These are phyloP conservation scores for Trachelus troglodyta DNA, from an alignment of 2,888 invertebrate species.

Conservation along the genomic window DNA sequence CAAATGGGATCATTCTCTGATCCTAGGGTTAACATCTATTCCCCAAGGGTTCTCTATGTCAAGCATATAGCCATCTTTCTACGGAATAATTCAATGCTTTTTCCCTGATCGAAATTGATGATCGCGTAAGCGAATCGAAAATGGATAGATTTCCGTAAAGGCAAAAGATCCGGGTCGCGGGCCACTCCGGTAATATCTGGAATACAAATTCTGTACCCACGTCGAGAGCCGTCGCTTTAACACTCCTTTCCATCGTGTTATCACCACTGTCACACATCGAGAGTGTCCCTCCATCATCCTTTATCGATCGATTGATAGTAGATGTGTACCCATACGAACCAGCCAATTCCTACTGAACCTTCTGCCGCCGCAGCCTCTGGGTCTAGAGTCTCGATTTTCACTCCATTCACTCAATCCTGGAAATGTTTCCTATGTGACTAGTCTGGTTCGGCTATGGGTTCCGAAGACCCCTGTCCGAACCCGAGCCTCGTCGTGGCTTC, in stretches of 20 bases:
- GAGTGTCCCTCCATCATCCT: conserved; percentile 13
- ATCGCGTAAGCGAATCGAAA: not conserved
- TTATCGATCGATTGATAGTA: not conserved
- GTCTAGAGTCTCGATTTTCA: not conserved
- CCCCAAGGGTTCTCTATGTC: not conserved
- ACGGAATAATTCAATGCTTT: not conserved
- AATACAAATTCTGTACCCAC: conserved; percentile 18
- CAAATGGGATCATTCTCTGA: not conserved
- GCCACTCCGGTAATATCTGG: conserved; percentile 8
- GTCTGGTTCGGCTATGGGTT: not conserved
- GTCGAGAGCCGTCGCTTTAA: conserved; percentile 14
- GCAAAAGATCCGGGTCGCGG: not conserved
- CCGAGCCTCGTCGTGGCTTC: not conserved
- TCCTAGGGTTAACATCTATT: not conserved
- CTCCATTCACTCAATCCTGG: conserved; percentile 14
- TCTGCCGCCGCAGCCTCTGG: not conserved
- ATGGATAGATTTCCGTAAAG: not conserved
- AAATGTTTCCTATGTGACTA: conserved; percentile 11
- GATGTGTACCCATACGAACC: not conserved
- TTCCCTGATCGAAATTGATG: not conserved
- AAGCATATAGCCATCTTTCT: not conserved
- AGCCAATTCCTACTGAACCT: conserved; percentile 1
- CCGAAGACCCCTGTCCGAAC: not conserved
- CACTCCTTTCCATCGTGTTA: conserved; percentile 16
- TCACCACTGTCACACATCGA: conserved; percentile 14